Percentiles rank a stretch among this genome's conserved stretches.
These are phyloP conservation scores for Elymnias hypermnestra DNA, from an alignment of 1,140 invertebrate species.

Conservation along the genomic window DNA sequence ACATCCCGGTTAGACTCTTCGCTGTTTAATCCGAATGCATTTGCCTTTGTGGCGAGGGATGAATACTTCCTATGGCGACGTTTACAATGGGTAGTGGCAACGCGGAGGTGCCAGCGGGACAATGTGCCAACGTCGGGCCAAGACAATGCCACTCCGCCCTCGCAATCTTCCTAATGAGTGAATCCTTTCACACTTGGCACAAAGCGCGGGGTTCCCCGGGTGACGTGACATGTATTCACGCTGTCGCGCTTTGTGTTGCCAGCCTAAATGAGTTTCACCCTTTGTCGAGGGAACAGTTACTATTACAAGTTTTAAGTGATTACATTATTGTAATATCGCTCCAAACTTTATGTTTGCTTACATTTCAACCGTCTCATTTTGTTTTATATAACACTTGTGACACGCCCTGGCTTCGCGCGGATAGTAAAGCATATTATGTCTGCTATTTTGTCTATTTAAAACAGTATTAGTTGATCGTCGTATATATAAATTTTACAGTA, in stretches of 20 bases:
- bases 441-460: too few species aligned
- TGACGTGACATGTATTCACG: conserved; percentile 64
- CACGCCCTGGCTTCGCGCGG: too few species aligned
- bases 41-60: conserved; percentile 46
- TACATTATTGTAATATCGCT: background rate
- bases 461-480: too few species aligned
- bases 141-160: conserved; percentile 57
- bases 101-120: conserved; percentile 38
- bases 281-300: conserved; percentile 18
- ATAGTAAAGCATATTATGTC: too few species aligned
- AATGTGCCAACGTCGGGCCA: conserved; percentile 40
- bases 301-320: conserved; percentile 17
- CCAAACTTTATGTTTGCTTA: background rate
- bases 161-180: conserved; percentile 75
- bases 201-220: conserved; percentile 67
- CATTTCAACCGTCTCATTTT: too few species aligned
- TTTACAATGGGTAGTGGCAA: conserved; percentile 40
- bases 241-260: conserved; percentile 47
- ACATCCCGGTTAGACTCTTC: conserved; percentile 33
- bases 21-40: conserved; percentile 55
- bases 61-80: conserved; percentile 47
- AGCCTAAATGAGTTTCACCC: conserved; percentile 44
- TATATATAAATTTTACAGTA: too few species aligned
- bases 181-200: conserved; percentile 70
- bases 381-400: too few species aligned